Percentiles rank a stretch among this genome's conserved stretches.
phyloP scores from a whole-genome alignment of 1,140 invertebrate species.

The Drosophila pallidifrons region DNA sequence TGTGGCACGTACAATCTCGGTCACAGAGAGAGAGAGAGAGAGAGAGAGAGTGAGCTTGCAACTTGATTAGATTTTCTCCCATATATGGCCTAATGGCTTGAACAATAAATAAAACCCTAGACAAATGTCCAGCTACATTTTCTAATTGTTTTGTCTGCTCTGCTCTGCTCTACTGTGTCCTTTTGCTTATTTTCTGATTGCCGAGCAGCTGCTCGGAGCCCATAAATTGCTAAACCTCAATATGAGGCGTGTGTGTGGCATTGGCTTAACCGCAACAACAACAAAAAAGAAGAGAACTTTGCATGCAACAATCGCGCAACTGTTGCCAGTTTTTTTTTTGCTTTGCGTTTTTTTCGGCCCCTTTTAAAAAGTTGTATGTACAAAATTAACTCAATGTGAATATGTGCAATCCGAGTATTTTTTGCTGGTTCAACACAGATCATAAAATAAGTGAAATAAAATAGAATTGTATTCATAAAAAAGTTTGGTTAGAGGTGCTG shows the following conservation, averaged over 20 bases:
- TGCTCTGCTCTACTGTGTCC: background rate
- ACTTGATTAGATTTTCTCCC: constrained; percentile 38
- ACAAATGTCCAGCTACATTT: constrained; percentile 40
- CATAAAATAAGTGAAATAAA: no score
- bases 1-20: background rate
- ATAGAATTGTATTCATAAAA: no score
- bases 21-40: no score
- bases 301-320: constrained; percentile 71
- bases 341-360: background rate
- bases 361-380: constrained; percentile 5
- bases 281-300: constrained; percentile 36
- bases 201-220: constrained; percentile 49
- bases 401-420: background rate
- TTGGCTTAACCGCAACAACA: constrained; percentile 48
- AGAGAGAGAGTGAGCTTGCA: background rate
- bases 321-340: constrained; percentile 53
- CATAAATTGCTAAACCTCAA: constrained; percentile 68
- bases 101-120: constrained; percentile 64
- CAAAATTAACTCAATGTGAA: background rate
- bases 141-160: constrained; percentile 64
- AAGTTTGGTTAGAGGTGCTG: no score
- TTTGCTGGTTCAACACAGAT: no score
- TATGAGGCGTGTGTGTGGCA: constrained; percentile 44
- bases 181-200: constrained; percentile 38
- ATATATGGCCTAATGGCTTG: constrained; percentile 40